phyloP scores from a whole-genome alignment of 1,140 invertebrate species.

The Drosophila pseudoobscura region DNA sequence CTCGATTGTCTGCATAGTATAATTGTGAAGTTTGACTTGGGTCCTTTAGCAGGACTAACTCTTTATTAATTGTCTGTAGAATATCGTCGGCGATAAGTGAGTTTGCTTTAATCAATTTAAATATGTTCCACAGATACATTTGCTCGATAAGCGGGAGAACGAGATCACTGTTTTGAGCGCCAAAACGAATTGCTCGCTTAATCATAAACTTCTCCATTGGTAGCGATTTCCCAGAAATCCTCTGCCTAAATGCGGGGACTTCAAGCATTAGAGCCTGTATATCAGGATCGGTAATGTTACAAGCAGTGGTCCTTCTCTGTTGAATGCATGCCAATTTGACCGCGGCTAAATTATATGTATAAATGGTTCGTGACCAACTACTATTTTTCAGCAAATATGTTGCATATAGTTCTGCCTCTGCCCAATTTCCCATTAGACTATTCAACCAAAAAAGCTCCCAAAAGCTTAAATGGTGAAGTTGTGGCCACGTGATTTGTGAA shows the following conservation, averaged over 20 bases:
- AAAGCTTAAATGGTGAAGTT: constrained; percentile 97
- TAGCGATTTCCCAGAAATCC: constrained; percentile 97
- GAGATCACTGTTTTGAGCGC: constrained; percentile 89
- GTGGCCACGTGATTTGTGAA: constrained; percentile 93
- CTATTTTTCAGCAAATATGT: constrained; percentile 90
- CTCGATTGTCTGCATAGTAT: constrained; percentile 91
- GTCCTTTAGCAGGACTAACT: constrained; percentile 78
- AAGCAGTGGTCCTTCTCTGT: constrained; percentile 83
- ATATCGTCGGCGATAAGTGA: constrained; percentile 88
- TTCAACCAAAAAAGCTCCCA: constrained; percentile 98
- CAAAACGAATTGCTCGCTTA: constrained; percentile 91
- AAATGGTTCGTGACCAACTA: constrained; percentile 95
- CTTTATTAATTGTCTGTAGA: constrained; percentile 88
- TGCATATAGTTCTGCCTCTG: constrained; percentile 89
- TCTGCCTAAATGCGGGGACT: constrained; percentile 92
- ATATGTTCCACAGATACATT: constrained; percentile 97
- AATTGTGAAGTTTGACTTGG: constrained; percentile 66
- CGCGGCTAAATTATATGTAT: constrained; percentile 94
- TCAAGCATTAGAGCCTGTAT: constrained; percentile 85
- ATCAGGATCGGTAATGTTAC: constrained; percentile 83
- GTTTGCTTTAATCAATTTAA: constrained; percentile 91
- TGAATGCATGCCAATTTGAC: constrained; percentile 86
- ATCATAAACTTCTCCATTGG: constrained; percentile 98
- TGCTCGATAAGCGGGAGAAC: constrained; percentile 94
- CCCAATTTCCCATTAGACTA: constrained; percentile 88